Conservation (phyloP, 2,888 invertebrate species). For the Cantharis rustica region DNA sequence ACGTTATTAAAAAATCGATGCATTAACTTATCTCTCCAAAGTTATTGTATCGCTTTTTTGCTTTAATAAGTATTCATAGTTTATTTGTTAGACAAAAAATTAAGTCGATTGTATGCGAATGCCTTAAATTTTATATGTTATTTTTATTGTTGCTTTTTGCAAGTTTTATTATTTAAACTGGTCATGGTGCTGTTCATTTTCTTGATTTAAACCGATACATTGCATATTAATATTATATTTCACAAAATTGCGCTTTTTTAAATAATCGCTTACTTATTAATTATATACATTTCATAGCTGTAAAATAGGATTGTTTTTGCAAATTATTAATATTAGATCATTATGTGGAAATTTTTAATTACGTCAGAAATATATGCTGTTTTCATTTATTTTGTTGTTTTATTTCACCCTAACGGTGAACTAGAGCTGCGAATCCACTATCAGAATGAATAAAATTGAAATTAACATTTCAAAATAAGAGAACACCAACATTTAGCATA, state of each 20-base stretch:
- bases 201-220: slow-evolving; percentile 36
- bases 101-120: slow-evolving; percentile 32
- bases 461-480: too few species aligned
- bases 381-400: slow-evolving; percentile 41
- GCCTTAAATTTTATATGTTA: slow-evolving; percentile 38
- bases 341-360: slow-evolving; percentile 44
- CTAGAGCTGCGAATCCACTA: too few species aligned
- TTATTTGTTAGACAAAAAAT: slow-evolving; percentile 10
- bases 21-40: slow-evolving; percentile 42
- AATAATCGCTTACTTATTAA: slow-evolving; percentile 15
- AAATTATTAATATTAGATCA: slow-evolving; percentile 36
- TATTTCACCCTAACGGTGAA: background rate
- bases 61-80: background rate
- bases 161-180: slow-evolving; percentile 43
- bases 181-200: slow-evolving; percentile 42
- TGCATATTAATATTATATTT: slow-evolving; percentile 27
- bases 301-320: slow-evolving; percentile 34
- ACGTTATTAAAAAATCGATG: slow-evolving; percentile 8
- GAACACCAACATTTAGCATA: too few species aligned
- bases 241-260: background rate
- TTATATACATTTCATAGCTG: slow-evolving; percentile 20
- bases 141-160: slow-evolving; percentile 43
- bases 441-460: too few species aligned
- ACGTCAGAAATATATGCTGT: slow-evolving; percentile 40
- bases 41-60: slow-evolving; percentile 24